phyloP scores from a whole-genome alignment of 2,888 invertebrate genomes.

The Trissolcus japonicus region DNA sequence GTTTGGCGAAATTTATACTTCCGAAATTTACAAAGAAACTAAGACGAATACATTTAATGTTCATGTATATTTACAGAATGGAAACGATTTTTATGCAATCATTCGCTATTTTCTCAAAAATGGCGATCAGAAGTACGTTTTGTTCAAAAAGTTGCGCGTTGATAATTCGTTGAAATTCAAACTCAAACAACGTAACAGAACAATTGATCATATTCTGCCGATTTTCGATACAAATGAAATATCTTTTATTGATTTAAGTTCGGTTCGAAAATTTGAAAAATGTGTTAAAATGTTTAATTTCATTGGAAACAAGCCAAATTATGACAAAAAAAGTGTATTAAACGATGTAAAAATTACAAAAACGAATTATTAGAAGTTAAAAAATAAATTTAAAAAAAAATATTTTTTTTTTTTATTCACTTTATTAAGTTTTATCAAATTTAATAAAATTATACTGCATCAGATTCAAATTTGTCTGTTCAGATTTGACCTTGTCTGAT shows the following conservation, averaged over 20 bases:
- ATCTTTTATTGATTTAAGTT: neutral
- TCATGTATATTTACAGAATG: neutral
- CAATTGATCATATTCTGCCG: neutral
- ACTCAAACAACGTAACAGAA: neutral
- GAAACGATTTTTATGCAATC: slow-evolving; percentile 1
- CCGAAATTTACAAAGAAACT: slow-evolving; percentile 14
- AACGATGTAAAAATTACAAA: too few species aligned
- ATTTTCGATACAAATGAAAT: neutral
- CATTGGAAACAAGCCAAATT: neutral
- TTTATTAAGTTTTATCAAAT: too few species aligned
- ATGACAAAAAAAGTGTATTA: slow-evolving; percentile 1
- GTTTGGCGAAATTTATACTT: slow-evolving; percentile 4
- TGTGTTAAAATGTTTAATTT: neutral
- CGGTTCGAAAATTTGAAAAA: neutral
- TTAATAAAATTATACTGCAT: too few species aligned
- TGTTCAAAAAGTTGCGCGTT: neutral
- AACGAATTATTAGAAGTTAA: too few species aligned
- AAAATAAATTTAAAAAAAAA: too few species aligned
- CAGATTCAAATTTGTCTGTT: too few species aligned
- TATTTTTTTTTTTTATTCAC: too few species aligned
- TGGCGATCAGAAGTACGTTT: neutral
- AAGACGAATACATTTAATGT: slow-evolving; percentile 13
- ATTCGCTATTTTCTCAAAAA: slow-evolving; percentile 6
- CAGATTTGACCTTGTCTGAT: too few species aligned
- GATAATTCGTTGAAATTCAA: slow-evolving; percentile 5